These are phyloP conservation scores for Lissonota sp. DNA, from an alignment of 2,888 invertebrate species.

Conservation along the genomic window DNA sequence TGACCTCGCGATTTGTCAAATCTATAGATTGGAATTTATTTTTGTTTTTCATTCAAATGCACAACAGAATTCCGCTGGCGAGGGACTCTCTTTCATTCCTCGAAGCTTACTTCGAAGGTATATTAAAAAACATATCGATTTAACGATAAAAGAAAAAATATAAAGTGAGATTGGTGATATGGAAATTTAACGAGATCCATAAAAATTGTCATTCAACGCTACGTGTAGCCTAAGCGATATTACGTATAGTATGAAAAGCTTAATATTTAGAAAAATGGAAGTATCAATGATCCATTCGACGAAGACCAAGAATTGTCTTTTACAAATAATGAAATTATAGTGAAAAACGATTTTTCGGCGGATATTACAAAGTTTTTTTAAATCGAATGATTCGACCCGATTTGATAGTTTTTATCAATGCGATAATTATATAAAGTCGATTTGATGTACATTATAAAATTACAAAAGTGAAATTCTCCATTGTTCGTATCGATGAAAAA, in stretches of 20 bases:
- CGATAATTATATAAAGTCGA: constrained; percentile 24
- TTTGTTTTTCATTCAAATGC: neutral
- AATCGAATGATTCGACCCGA: too few species aligned
- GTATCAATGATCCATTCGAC: constrained; percentile 40
- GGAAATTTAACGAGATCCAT: constrained; percentile 50
- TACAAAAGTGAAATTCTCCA: constrained; percentile 55
- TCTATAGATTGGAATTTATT: constrained; percentile 18
- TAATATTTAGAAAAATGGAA: constrained; percentile 39
- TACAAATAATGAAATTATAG: constrained; percentile 44
- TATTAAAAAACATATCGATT: neutral
- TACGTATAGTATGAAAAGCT: constrained; percentile 21
- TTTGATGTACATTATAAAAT: constrained; percentile 52
- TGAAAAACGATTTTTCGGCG: too few species aligned
- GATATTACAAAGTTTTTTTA: too few species aligned
- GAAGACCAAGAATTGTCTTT: neutral
- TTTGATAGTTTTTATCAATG: constrained; percentile 13
- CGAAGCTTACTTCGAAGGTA: neutral
- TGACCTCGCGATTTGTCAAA: constrained; percentile 45
- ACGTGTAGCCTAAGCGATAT: constrained; percentile 44
- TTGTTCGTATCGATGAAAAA: constrained; percentile 24
- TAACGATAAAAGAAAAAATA: constrained; percentile 3
- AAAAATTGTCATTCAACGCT: constrained; percentile 46
- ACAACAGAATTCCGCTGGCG: constrained; percentile 11
- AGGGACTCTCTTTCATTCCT: neutral
- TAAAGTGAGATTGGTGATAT: constrained; percentile 20